A percentile compares a stretch with the other conserved stretches of the same genome.
phyloP scores from a whole-genome alignment of 1,140 invertebrate genomes.

The Drosophila burlai region DNA sequence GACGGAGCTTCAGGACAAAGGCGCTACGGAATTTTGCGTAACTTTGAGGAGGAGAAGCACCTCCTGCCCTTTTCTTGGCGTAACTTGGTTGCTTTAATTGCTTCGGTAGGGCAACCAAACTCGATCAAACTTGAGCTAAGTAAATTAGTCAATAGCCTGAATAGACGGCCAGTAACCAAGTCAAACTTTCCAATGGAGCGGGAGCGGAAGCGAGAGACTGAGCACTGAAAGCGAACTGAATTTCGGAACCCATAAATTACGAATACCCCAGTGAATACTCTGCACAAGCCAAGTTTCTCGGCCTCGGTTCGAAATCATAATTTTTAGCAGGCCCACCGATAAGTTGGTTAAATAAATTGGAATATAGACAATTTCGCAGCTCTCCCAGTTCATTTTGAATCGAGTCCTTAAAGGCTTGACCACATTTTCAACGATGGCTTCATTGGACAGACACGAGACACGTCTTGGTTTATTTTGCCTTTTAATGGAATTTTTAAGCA shows the following conservation, averaged over 20 bases:
- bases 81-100: conserved; percentile 38
- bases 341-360: conserved; percentile 29
- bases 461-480: conserved; percentile 39
- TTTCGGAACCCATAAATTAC: conserved; percentile 25
- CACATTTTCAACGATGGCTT: conserved; percentile 13
- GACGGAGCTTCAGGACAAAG: conserved; percentile 7
- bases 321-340: conserved; percentile 4
- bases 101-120: conserved; percentile 31
- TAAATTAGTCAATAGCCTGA: conserved; percentile 44
- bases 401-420: neutral
- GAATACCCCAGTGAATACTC: conserved; percentile 30
- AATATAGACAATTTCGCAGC: neutral
- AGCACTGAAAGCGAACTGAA: neutral
- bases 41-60: neutral
- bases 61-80: neutral
- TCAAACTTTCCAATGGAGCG: conserved; percentile 12
- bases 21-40: conserved; percentile 10
- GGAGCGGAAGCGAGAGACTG: neutral
- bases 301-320: conserved; percentile 19
- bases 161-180: conserved; percentile 11
- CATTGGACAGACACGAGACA: conserved; percentile 11
- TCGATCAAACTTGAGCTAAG: conserved; percentile 41
- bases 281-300: conserved; percentile 6
- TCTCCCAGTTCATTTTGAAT: neutral
- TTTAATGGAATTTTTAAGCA: conserved; percentile 60